Conservation (phyloP, 2,888 invertebrate genomes). For the Papilio elwesi region DNA sequence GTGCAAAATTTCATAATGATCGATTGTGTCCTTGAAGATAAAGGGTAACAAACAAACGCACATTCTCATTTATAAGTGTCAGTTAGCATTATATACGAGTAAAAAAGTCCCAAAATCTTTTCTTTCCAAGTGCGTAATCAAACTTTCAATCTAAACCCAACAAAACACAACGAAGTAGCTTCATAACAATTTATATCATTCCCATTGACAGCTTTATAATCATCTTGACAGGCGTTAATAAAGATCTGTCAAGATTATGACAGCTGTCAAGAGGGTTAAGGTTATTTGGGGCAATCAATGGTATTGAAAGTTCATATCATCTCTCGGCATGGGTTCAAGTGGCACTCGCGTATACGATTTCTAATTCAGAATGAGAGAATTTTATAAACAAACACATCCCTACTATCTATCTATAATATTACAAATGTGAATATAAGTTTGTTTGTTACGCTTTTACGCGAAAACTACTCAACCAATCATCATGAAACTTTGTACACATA, state of each 20-base stretch:
- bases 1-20: too few relatives aligned
- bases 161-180: neutral
- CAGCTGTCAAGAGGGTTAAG: slow-evolving; percentile 13
- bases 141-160: slow-evolving; percentile 1
- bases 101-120: neutral
- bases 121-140: neutral
- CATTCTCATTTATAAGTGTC: too few relatives aligned
- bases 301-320: neutral
- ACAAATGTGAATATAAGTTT: too few relatives aligned
- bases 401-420: too few relatives aligned
- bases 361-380: slow-evolving; percentile 8
- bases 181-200: slow-evolving; percentile 15
- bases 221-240: slow-evolving; percentile 17
- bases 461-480: too few relatives aligned
- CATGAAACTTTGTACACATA: too few relatives aligned
- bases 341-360: slow-evolving; percentile 1
- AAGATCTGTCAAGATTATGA: slow-evolving; percentile 17
- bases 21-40: too few relatives aligned
- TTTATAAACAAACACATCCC: neutral
- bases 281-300: slow-evolving; percentile 7
- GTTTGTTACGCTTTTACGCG: too few relatives aligned
- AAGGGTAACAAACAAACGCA: too few relatives aligned
- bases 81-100: too few relatives aligned
- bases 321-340: too few relatives aligned
- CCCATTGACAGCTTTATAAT: slow-evolving; percentile 10